phyloP scores from a whole-genome alignment of 2,888 invertebrate species.

The Himalopsyche tibetana region DNA sequence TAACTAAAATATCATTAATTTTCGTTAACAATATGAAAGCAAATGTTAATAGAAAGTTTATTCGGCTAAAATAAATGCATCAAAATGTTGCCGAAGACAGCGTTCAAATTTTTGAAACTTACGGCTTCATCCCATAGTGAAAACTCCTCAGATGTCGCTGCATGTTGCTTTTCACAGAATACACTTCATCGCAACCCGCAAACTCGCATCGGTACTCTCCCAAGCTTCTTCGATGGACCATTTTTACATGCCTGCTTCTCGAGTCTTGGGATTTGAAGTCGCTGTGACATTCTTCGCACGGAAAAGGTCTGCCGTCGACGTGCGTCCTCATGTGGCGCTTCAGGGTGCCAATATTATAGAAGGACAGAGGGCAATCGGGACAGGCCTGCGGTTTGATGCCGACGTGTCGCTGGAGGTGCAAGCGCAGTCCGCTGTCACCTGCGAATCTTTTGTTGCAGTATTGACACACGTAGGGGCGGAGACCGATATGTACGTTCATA shows the following conservation, averaged over 20 bases:
- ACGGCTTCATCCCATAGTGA: slow-evolving; percentile 58
- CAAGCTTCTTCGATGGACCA: slow-evolving; percentile 50
- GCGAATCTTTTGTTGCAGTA: slow-evolving; percentile 50
- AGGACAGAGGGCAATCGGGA: slow-evolving; percentile 43
- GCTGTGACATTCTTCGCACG: slow-evolving; percentile 41
- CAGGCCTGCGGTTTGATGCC: slow-evolving; percentile 44
- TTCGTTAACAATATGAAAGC: too few relatives aligned
- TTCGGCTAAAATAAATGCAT: too few relatives aligned
- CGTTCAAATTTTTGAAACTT: neutral
- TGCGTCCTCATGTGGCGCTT: slow-evolving; percentile 49
- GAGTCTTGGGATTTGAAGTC: slow-evolving; percentile 54
- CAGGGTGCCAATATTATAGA: slow-evolving; percentile 46
- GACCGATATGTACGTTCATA: slow-evolving; percentile 53
- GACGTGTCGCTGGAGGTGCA: slow-evolving; percentile 53
- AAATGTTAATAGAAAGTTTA: too few relatives aligned
- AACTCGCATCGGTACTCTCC: slow-evolving; percentile 55
- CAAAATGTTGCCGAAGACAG: too few relatives aligned
- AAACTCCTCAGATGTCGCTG: slow-evolving; percentile 56
- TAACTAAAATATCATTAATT: neutral
- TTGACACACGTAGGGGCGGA: slow-evolving; percentile 44
- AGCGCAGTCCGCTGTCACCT: slow-evolving; percentile 23
- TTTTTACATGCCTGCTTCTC: slow-evolving; percentile 47
- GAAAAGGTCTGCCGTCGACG: slow-evolving; percentile 8
- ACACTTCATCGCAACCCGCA: slow-evolving; percentile 50
- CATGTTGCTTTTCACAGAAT: slow-evolving; percentile 57